A percentile compares a stretch with the other conserved stretches of the same genome.
Evolutionary conservation across 2,888 invertebrate species (phyloP).

Genomic region (Pomacea canaliculata): DNA sequence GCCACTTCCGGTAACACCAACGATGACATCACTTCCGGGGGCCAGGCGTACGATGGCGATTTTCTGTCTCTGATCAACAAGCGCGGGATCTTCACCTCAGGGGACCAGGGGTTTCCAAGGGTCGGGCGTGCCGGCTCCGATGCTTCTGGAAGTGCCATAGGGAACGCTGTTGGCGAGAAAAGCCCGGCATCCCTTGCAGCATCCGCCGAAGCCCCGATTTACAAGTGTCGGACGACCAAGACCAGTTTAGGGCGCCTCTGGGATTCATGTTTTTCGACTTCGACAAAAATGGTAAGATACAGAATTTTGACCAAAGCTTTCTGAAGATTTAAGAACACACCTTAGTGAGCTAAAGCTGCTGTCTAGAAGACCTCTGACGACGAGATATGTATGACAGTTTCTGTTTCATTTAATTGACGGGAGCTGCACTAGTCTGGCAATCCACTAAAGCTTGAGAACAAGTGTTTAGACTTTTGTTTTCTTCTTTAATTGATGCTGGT

Average conservation of each 20-base stretch:
- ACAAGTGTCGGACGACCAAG: background rate
- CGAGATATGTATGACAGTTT: too few species aligned
- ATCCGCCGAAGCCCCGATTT: conserved; percentile 3
- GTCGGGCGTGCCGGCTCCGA: background rate
- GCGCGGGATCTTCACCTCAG: conserved; percentile 11
- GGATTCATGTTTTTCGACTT: conserved; percentile 21
- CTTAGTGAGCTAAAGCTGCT: background rate
- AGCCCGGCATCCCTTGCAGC: background rate
- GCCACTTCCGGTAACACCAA: background rate
- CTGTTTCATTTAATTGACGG: too few species aligned
- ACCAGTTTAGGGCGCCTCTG: conserved; percentile 2
- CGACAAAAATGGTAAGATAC: conserved; percentile 18
- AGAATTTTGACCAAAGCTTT: too few species aligned
- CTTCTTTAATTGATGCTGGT: too few species aligned
- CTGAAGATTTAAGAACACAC: background rate
- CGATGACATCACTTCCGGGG: background rate
- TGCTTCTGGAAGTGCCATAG: background rate
- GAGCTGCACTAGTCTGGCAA: too few species aligned
- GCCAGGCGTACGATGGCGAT: background rate
- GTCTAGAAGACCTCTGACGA: background rate
- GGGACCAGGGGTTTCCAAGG: conserved; percentile 1
- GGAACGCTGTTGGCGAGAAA: background rate
- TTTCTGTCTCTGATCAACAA: background rate
- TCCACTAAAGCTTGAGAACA: too few species aligned
- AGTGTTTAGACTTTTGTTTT: too few species aligned